Evolutionary conservation across 2,797 vertebrate species (phyloP).

Genomic region (Lindbergichthys nudifrons): DNA sequence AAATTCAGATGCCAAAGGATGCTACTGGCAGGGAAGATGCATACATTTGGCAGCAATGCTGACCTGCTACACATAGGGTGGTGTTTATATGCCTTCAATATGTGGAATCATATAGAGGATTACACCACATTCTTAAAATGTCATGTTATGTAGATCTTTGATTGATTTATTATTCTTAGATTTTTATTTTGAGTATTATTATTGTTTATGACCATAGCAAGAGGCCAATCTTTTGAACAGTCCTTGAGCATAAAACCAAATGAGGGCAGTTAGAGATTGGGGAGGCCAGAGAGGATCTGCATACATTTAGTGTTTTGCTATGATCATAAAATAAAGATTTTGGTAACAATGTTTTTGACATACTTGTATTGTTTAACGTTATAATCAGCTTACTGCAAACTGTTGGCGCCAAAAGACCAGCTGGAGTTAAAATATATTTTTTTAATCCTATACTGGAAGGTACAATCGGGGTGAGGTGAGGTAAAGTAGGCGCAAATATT

Average conservation of each 20-base stretch:
- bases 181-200: no score
- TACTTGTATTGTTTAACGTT: no score
- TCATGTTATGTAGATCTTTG: conserved; percentile 16
- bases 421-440: background rate
- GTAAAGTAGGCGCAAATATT: conserved; percentile 1
- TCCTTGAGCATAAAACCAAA: conserved; percentile 9
- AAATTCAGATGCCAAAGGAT: conserved; percentile 57
- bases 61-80: conserved; percentile 39
- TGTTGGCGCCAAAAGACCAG: background rate
- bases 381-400: background rate
- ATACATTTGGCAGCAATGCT: conserved; percentile 62
- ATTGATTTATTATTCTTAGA: conserved; percentile 4
- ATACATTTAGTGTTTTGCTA: background rate
- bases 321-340: background rate
- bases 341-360: no score
- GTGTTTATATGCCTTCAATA: conserved; percentile 31
- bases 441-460: background rate
- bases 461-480: background rate
- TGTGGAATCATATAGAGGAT: conserved; percentile 28
- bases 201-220: background rate
- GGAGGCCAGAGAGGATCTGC: background rate
- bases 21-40: conserved; percentile 56
- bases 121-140: conserved; percentile 18
- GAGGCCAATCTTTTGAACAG: background rate
- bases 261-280: background rate